These are phyloP conservation scores for Anarhynchus alexandrinus DNA, from an alignment of 2,113 vertebrate genomes.

Conservation along the genomic window DNA sequence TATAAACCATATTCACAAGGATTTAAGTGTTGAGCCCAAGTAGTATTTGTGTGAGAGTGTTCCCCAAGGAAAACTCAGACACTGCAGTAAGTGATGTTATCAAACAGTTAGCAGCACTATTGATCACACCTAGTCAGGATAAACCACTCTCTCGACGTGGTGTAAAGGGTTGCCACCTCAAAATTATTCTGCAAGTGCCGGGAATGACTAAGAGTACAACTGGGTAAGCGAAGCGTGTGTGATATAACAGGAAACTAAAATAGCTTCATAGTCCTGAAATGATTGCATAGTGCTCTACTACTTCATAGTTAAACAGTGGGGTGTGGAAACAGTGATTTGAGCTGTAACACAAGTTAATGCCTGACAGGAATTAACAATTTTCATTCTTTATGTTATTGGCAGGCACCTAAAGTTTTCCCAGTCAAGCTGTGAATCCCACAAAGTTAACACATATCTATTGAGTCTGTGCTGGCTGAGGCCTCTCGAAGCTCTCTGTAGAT, in stretches of 20 bases:
- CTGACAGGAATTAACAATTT: background rate
- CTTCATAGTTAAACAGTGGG: background rate
- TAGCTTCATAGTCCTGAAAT: background rate
- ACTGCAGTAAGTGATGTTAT: background rate
- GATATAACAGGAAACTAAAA: background rate
- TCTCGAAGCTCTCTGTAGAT: background rate
- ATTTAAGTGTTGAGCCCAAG: background rate
- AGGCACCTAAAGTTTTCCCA: background rate
- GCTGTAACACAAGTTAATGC: background rate
- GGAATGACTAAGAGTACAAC: background rate
- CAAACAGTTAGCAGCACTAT: background rate
- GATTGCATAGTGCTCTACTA: fast-evolving
- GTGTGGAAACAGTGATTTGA: background rate
- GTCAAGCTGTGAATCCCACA: background rate
- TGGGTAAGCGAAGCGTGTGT: background rate
- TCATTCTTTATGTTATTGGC: background rate
- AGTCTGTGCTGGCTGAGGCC: background rate
- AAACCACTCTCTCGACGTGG: background rate
- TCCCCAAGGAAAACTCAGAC: background rate
- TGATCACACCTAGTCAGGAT: background rate
- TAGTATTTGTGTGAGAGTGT: background rate
- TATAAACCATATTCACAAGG: background rate
- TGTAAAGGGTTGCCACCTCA: background rate
- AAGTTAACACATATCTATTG: background rate
- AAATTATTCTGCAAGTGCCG: background rate